Conservation (phyloP, 2,888 invertebrate species). For the Macrosiphum euphorbiae region DNA sequence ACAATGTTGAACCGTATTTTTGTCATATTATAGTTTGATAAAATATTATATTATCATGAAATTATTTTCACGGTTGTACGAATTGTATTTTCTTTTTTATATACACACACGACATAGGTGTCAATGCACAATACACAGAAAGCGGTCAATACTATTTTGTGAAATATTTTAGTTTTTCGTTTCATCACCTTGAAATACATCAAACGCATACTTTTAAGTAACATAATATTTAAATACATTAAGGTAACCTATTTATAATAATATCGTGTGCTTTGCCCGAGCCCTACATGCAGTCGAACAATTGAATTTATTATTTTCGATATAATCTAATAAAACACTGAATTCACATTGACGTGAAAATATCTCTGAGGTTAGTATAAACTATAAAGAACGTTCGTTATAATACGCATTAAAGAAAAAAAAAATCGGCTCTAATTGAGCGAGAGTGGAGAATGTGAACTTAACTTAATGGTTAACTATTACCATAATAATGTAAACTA, state of each 20-base stretch:
- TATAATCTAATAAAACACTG: background rate
- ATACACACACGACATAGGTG: background rate
- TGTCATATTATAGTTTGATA: background rate
- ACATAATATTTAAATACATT: background rate
- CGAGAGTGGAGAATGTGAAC: background rate
- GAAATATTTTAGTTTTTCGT: background rate
- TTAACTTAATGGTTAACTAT: background rate
- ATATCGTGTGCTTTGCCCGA: background rate
- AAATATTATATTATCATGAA: background rate
- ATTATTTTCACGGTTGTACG: background rate
- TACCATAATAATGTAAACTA: background rate
- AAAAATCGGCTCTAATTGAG: background rate
- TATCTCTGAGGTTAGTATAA: background rate
- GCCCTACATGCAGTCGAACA: background rate
- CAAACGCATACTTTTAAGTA: background rate
- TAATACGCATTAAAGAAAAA: background rate
- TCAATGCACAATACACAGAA: background rate
- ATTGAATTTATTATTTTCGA: background rate
- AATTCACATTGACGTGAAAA: background rate
- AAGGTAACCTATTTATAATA: background rate
- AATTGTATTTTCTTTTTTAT: background rate
- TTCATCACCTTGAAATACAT: background rate
- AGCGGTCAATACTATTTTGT: background rate
- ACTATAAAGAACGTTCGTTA: background rate
- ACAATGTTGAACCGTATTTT: background rate